Evolutionary conservation across 2,888 invertebrate genomes (phyloP), one percentile per base, ranked within the genome.

Genomic region (Netelia inedita): DNA sequence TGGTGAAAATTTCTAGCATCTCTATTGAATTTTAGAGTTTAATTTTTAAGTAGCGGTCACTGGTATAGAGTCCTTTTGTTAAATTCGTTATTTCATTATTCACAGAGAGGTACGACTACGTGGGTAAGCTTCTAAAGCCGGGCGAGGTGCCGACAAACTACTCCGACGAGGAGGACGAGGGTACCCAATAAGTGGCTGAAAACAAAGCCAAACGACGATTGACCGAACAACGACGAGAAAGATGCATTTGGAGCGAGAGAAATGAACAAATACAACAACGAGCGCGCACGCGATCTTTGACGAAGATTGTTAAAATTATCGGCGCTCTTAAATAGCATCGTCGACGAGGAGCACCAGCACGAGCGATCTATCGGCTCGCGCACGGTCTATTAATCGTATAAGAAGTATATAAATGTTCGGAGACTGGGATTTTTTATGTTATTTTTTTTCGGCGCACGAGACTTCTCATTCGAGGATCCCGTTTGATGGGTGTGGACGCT

Each of bases 51-150:
- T 5, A 46, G 14, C 46, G 3, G 11, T 46, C 46, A 46, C 46
- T 46, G 46, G 14, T 46, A 14, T 46, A 2, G 11, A 5, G 14
- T 8, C 1, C 19, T 9, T 16, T 57, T 57, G 1, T 19, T 21
- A 57, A 9, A 16, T 5, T 21, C 19, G 10, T 16, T 9, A 19
- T 9, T 66, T 66, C 87, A 80, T 85, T 83, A 86, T 85, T 95
- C 95, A 10, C 95, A 98, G 99, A 99, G 95, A 98, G 98, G 94
- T 99, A 99, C 94, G 97, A 98, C 57, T 96, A 97, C 87, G 98
- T 99, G 53, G 99, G 99, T 16, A 96, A 97, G 91, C 94, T 99
- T 75, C 94, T 99, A 92, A 98, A 97, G 92, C 98, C 98, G 0
- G 98, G 98, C 11, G 98, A 99, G 91, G 96, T 97, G 91, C 97